Percentiles rank a stretch among this genome's conserved stretches.
phyloP scores from a whole-genome alignment of 2,797 vertebrate genomes.

The Sebastes baramenuke region DNA sequence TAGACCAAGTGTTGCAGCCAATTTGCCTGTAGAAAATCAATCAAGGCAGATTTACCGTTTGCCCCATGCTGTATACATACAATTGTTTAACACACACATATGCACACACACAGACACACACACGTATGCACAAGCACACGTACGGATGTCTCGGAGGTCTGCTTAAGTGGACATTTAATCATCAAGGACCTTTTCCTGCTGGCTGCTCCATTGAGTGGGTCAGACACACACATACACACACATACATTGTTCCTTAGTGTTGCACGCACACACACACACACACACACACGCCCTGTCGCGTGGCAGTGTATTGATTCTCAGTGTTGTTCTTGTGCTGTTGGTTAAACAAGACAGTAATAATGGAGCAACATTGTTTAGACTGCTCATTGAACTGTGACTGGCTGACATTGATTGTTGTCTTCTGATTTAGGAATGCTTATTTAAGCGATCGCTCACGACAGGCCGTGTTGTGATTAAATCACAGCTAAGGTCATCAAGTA shows the following conservation, averaged over 20 bases:
- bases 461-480: background rate
- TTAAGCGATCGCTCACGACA: background rate
- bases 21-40: slow-evolving; percentile 63
- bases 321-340: slow-evolving; percentile 70
- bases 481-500: background rate
- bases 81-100: slow-evolving; percentile 17
- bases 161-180: slow-evolving; percentile 74
- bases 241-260: background rate
- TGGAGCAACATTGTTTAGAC: slow-evolving; percentile 75
- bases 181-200: slow-evolving; percentile 67
- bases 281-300: slow-evolving; percentile 22
- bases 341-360: slow-evolving; percentile 81
- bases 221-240: slow-evolving; percentile 5
- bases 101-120: background rate
- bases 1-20: slow-evolving; percentile 39
- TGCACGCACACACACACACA: slow-evolving; percentile 4
- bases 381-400: slow-evolving; percentile 77
- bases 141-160: slow-evolving; percentile 42
- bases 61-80: slow-evolving; percentile 13
- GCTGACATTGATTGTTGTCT: slow-evolving; percentile 74
- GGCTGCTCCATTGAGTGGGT: slow-evolving; percentile 46
- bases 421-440: slow-evolving; percentile 34
- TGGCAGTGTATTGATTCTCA: slow-evolving; percentile 69
- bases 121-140: background rate
- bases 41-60: slow-evolving; percentile 54